phyloP scores from a whole-genome alignment of 2,888 invertebrate species.

The Euproctis similis region DNA sequence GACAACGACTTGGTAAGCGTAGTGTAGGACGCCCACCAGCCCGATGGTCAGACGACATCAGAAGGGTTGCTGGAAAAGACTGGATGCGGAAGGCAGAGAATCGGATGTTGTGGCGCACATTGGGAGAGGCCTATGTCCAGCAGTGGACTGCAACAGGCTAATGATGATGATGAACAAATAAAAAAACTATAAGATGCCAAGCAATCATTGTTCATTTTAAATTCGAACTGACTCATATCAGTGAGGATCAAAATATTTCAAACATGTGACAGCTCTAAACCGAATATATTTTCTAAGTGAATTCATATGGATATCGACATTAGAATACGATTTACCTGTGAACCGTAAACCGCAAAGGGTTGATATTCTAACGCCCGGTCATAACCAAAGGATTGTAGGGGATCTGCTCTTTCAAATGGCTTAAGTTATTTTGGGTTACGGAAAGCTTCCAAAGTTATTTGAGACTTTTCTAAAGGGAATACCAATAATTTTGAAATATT shows the following conservation, averaged over 20 bases:
- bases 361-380: slow-evolving; percentile 7
- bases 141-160: no score
- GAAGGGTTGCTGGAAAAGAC: no score
- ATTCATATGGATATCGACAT: slow-evolving; percentile 9
- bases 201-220: neutral
- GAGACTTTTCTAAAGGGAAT: no score
- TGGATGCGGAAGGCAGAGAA: no score
- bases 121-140: no score
- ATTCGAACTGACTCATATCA: neutral
- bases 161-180: no score
- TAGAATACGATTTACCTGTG: slow-evolving; percentile 20
- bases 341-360: slow-evolving; percentile 14
- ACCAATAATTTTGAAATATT: no score
- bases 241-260: slow-evolving; percentile 6
- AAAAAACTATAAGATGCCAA: neutral
- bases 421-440: slow-evolving; percentile 10
- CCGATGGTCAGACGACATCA: no score
- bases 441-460: slow-evolving; percentile 10
- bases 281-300: slow-evolving; percentile 13
- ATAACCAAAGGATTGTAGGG: slow-evolving; percentile 12
- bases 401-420: slow-evolving; percentile 11
- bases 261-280: slow-evolving; percentile 7
- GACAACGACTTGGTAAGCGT: no score
- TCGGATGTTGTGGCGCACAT: no score
- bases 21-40: no score